Evolutionary conservation across 2,113 vertebrate species (phyloP).

Genomic region (Prietella phreatophila): DNA sequence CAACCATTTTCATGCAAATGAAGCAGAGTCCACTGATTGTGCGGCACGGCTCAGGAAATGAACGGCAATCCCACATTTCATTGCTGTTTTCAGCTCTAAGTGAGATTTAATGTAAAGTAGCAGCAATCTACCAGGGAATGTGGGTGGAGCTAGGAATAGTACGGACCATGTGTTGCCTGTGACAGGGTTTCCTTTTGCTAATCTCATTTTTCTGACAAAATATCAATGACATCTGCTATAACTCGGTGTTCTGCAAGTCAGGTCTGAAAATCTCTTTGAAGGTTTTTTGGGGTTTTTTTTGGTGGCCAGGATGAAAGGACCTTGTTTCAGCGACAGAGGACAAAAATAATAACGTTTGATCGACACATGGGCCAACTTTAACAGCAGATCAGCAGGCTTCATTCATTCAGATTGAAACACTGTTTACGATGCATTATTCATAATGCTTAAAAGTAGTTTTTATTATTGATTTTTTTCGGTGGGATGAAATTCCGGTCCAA

Average conservation of each 20-base stretch:
- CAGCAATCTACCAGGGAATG: neutral
- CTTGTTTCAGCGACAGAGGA: slow-evolving; percentile 26
- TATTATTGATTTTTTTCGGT: neutral
- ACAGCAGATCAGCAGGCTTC: neutral
- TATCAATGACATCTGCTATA: neutral
- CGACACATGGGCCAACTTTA: neutral
- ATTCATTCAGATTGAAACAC: neutral
- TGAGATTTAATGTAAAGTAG: neutral
- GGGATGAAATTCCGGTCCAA: neutral
- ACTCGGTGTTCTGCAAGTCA: neutral
- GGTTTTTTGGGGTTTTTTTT: neutral
- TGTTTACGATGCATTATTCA: neutral
- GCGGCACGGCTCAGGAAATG: neutral
- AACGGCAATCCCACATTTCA: neutral
- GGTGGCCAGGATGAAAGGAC: slow-evolving; percentile 43
- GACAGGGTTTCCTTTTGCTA: neutral
- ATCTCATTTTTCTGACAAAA: neutral
- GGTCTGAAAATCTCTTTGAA: slow-evolving; percentile 33
- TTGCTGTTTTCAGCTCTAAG: neutral
- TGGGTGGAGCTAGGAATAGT: neutral
- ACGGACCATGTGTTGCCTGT: neutral
- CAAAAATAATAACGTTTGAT: slow-evolving; percentile 9
- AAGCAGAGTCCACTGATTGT: neutral
- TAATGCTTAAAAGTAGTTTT: neutral
- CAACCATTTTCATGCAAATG: neutral